phyloP scores from a whole-genome alignment of 2,888 invertebrate genomes.

The Athripsodes cinereus region DNA sequence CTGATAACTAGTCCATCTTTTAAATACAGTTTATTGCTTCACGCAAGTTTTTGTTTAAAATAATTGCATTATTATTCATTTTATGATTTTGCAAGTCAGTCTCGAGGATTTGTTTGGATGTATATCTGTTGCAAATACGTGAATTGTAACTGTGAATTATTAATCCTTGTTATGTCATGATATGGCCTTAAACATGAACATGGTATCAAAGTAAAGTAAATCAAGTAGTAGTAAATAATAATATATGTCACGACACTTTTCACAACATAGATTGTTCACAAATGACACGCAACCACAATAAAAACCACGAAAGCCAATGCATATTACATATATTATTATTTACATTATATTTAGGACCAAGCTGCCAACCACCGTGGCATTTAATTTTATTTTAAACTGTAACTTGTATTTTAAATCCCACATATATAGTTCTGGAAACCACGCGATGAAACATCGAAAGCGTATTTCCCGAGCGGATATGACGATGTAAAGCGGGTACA shows the following conservation, averaged over 20 bases:
- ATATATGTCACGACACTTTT: slow-evolving; percentile 14
- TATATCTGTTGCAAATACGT: no score
- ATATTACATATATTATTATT: slow-evolving; percentile 16
- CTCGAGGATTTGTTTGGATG: no score
- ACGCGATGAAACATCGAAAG: no score
- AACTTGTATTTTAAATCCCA: neutral
- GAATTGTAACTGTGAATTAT: neutral
- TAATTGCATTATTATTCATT: no score
- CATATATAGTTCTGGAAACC: no score
- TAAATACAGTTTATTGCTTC: neutral
- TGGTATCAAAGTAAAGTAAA: neutral
- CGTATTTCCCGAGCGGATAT: neutral
- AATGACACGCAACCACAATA: slow-evolving; percentile 11
- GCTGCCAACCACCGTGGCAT: neutral
- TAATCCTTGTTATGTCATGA: neutral
- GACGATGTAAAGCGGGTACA: slow-evolving; percentile 10
- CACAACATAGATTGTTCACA: slow-evolving; percentile 13
- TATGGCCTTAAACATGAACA: neutral
- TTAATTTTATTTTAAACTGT: neutral
- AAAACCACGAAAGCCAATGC: slow-evolving; percentile 11
- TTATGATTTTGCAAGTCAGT: no score
- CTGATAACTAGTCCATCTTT: no score
- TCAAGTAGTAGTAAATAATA: slow-evolving; percentile 9
- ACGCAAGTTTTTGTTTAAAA: neutral
- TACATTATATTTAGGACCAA: slow-evolving; percentile 4